Percentiles rank a stretch among this genome's conserved stretches.
Conservation (phyloP, 2,797 vertebrate genomes). For the Epinephelus coioides region DNA sequence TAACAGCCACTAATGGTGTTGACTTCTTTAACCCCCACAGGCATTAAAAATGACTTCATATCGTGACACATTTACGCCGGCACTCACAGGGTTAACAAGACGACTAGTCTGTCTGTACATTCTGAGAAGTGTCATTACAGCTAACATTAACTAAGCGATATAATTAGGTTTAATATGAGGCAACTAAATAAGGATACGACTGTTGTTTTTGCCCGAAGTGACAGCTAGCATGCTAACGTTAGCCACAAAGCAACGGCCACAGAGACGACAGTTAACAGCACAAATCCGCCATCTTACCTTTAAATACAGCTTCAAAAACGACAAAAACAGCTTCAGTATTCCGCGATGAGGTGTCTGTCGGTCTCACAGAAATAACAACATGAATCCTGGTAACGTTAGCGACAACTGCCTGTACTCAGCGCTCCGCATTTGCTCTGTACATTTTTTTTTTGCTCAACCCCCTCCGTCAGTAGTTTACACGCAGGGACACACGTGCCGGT, state of each 20-base stretch:
- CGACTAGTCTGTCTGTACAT: neutral
- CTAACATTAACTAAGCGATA: neutral
- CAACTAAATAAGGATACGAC: neutral
- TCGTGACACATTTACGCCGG: no score
- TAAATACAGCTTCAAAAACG: neutral
- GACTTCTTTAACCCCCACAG: no score
- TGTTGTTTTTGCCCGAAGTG: neutral
- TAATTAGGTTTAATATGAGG: rapidly evolving
- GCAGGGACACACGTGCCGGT: conserved; percentile 81
- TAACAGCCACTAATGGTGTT: neutral
- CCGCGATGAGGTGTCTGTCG: neutral
- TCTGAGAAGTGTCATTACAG: neutral
- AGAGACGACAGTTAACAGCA: neutral
- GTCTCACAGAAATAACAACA: neutral
- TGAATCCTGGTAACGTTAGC: neutral
- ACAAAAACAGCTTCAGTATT: neutral
- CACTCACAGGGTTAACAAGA: neutral
- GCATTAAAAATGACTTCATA: neutral
- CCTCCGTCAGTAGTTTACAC: conserved; percentile 71
- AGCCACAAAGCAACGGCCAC: neutral
- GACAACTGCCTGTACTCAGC: neutral
- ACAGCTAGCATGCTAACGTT: conserved; percentile 35
- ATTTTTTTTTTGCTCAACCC: conserved; percentile 20
- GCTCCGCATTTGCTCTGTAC: conserved; percentile 5
- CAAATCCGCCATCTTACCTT: conserved; percentile 42